Conservation (phyloP, 2,888 invertebrate genomes). For the Zeuzera pyrina region DNA sequence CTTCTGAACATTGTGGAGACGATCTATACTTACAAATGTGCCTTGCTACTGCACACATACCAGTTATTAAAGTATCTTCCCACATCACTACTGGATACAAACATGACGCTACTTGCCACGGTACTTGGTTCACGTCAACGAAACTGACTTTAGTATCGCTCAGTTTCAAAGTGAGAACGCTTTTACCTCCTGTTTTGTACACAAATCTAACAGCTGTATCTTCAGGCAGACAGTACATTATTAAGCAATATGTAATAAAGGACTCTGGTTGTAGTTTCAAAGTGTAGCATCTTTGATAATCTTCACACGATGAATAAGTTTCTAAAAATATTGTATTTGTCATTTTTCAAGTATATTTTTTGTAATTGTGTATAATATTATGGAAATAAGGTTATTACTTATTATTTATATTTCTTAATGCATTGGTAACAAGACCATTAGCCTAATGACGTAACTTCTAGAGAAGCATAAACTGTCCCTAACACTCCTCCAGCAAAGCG, state of each 20-base stretch:
- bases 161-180: constrained; percentile 27
- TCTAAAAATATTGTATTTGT: constrained; percentile 39
- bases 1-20: constrained; percentile 20
- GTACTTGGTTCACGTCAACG: constrained; percentile 38
- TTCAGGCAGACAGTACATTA: constrained; percentile 70
- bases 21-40: constrained; percentile 41
- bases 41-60: constrained; percentile 80
- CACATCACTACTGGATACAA: constrained; percentile 77
- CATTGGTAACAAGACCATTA: too few relatives aligned
- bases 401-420: too few relatives aligned
- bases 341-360: too few relatives aligned
- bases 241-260: constrained; percentile 74
- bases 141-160: constrained; percentile 36
- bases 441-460: too few relatives aligned
- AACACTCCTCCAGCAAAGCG: too few relatives aligned
- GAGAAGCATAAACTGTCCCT: too few relatives aligned
- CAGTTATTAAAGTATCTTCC: constrained; percentile 78
- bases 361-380: too few relatives aligned
- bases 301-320: constrained; percentile 24
- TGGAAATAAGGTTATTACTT: too few relatives aligned
- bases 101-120: constrained; percentile 65
- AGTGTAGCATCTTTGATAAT: background rate
- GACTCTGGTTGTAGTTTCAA: constrained; percentile 70
- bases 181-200: constrained; percentile 24
- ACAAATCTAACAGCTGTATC: constrained; percentile 56